Percentiles rank a stretch among this genome's conserved stretches.
Evolutionary conservation across 2,113 vertebrate genomes (phyloP).

Genomic region (Podarcis raffonei): DNA sequence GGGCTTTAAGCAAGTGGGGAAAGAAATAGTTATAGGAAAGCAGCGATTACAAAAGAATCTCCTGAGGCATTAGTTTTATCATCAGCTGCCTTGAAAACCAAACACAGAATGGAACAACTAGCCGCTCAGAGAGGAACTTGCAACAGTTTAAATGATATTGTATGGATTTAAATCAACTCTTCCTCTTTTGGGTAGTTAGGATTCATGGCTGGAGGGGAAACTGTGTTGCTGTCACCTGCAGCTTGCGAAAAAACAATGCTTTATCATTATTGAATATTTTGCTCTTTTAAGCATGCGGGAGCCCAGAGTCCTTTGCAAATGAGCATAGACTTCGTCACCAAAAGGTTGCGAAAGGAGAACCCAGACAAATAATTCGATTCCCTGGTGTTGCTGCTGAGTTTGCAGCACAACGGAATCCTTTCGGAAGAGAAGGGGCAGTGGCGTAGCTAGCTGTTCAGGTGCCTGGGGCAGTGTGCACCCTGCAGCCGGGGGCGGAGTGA

Average conservation of each 20-base stretch:
- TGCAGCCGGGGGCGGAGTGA: too few relatives aligned
- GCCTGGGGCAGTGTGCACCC: too few relatives aligned
- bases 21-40: constrained; percentile 21
- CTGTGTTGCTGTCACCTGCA: background rate
- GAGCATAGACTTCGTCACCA: background rate
- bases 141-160: constrained; percentile 47
- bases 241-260: background rate
- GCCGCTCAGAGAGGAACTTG: constrained; percentile 45
- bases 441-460: too few relatives aligned
- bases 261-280: constrained; percentile 23
- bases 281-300: constrained; percentile 7
- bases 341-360: constrained; percentile 29
- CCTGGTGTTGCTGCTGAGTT: constrained; percentile 5
- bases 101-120: constrained; percentile 44
- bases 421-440: background rate
- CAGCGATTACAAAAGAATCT: constrained; percentile 47
- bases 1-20: constrained; percentile 9
- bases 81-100: constrained; percentile 49
- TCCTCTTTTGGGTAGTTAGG: constrained; percentile 4
- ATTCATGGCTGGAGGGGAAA: constrained; percentile 22
- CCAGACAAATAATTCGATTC: constrained; percentile 25
- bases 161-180: constrained; percentile 58
- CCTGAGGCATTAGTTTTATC: constrained; percentile 22
- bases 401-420: background rate
- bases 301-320: constrained; percentile 37